Base-by-base conservation (phyloP, 2,888 invertebrate genomes). In the Caenorhabditis zanzibari region DNA sequence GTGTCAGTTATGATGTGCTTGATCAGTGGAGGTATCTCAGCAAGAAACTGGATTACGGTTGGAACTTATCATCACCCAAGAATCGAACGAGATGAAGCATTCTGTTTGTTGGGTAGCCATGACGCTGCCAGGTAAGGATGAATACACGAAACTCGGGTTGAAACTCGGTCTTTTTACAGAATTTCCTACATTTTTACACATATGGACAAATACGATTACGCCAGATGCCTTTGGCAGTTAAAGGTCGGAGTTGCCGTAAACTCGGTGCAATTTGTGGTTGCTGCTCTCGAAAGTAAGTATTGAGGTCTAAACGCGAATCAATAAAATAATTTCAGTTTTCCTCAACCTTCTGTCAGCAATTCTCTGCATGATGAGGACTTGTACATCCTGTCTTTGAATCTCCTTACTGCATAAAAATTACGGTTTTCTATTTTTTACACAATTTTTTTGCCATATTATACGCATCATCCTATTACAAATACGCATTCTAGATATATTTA, bases 221-320 rank as follows among this genome's bases (percentile, higher is more conserved):
- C 85, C 14, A 85, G 85, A 59, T 90, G 90, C 61, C 77, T 89
- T 32, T 89, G 87, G 86, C 88, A 89, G 66, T 69, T 89, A 56
- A 89, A 89, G 80, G 89, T 89, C 26, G 92, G 92, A 19, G 87
- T 92, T 16, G 91, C 92, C 16, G 90, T 92, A 28, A 92, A 91
- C 54, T 89, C 88, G 7, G 87, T 91, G 12, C 92, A 92, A 80
- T 89, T 92, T 71, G 88, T 90, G 6, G 74, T 91, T 26, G 87
- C 90, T 7, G 89, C 84, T 4, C 84, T 90, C 32, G 87, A 89
- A 74, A 82, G 90, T 90, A 49, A 38, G 47, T 47, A 16, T 28
- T 22, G 2, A 9, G 26, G 16, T 3, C 16, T 28, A 12, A 9
- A 7, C n/a, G n/a, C n/a, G n/a, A 47, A 28, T 0, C 32, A 54